A percentile compares a stretch with the other conserved stretches of the same genome.
phyloP scores from a whole-genome alignment of 2,797 vertebrate species.

The Intellagama lesueurii region DNA sequence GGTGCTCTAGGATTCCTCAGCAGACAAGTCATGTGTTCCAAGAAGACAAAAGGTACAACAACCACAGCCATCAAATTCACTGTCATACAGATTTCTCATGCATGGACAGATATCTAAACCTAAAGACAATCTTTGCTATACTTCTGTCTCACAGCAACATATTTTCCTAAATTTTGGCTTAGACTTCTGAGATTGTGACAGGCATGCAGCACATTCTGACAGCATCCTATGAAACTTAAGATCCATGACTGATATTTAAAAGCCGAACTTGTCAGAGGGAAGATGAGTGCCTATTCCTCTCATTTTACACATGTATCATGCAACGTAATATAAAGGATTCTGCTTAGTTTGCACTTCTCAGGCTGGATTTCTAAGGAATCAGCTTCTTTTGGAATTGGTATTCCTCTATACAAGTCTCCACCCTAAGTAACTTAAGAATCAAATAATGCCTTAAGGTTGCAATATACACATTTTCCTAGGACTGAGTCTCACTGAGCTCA shows the following conservation, averaged over 20 bases:
- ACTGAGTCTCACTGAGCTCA: background rate
- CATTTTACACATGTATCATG: conserved; percentile 31
- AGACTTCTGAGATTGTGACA: conserved; percentile 29
- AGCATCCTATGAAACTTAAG: conserved; percentile 43
- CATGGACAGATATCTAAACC: too few species aligned
- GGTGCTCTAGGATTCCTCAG: too few species aligned
- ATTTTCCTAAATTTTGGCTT: background rate
- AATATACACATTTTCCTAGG: background rate
- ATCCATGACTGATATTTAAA: conserved; percentile 51
- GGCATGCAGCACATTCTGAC: conserved; percentile 22
- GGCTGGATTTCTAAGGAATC: background rate
- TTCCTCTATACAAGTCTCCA: background rate
- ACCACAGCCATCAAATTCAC: too few species aligned
- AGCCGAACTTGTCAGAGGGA: conserved; percentile 25
- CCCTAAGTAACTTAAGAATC: background rate
- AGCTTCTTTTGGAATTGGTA: background rate
- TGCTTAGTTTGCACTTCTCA: background rate
- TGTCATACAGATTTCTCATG: too few species aligned
- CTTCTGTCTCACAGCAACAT: rapidly evolving
- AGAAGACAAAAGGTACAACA: too few species aligned
- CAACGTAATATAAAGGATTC: background rate
- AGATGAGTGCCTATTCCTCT: conserved; percentile 40
- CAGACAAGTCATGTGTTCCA: background rate
- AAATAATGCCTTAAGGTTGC: background rate
- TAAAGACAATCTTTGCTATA: too few species aligned